Percentiles rank a stretch among this genome's conserved stretches.
phyloP scores from a whole-genome alignment of 92 coral and sea anemone species.

The Epizoanthus illoricatus region DNA sequence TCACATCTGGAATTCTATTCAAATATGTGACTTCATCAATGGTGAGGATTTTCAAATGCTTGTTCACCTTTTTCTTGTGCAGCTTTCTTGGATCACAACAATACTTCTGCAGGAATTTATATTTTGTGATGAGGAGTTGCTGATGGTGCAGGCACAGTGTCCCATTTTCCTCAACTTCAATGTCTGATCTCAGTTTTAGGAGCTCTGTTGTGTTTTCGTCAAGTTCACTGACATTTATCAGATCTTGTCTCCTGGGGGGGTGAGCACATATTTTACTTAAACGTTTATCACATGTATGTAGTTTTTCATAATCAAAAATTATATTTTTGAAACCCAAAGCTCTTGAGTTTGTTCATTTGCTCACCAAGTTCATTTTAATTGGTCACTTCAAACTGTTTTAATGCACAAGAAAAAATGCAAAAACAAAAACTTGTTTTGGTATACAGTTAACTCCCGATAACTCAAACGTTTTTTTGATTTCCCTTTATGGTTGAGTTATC shows the following conservation, averaged over 20 bases:
- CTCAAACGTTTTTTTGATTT: too few relatives aligned
- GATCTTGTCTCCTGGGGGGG: neutral
- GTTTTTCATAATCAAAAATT: too few relatives aligned
- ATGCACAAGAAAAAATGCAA: too few relatives aligned
- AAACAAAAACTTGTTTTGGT: too few relatives aligned
- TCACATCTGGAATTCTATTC: neutral
- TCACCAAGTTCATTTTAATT: too few relatives aligned
- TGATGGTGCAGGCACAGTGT: neutral
- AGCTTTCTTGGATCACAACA: slow-evolving; percentile 12
- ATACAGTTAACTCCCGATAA: too few relatives aligned
- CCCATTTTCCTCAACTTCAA: slow-evolving; percentile 1
- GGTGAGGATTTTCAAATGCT: slow-evolving; percentile 4
- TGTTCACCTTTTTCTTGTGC: slow-evolving; percentile 12
- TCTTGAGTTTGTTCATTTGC: too few relatives aligned
- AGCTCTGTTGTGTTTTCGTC: neutral
- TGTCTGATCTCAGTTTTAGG: neutral
- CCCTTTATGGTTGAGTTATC: too few relatives aligned
- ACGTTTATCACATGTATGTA: too few relatives aligned
- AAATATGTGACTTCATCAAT: slow-evolving; percentile 1
- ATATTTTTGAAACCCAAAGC: too few relatives aligned
- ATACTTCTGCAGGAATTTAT: slow-evolving; percentile 26
- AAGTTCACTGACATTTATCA: slow-evolving; percentile 8
- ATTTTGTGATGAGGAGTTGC: slow-evolving; percentile 14
- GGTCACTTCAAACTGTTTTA: too few relatives aligned
- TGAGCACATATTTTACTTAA: too few relatives aligned